Evolutionary conservation across 2,888 invertebrate species (phyloP), one percentile per base, ranked within the genome.

Genomic region (Cheilosia urbana): DNA sequence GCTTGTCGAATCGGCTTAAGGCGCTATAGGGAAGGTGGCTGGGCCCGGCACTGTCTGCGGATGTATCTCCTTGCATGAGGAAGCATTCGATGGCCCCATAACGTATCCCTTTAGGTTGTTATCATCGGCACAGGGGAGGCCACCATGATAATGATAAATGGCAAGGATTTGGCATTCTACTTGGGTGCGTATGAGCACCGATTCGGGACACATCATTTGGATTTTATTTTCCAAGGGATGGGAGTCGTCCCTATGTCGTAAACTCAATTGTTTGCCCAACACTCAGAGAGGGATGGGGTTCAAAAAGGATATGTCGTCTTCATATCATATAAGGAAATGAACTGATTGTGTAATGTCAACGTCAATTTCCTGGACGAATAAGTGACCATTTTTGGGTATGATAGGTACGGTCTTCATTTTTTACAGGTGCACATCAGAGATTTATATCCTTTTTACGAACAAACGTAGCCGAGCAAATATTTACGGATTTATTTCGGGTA

Each of bases 191-290:
- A 71, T 75, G 69, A 84, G 84, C 79, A 84, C 75, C 80, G 58
- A 80, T 84, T 84, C 75, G 79, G 84, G 79, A 80, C 83, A 73
- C 83, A 84, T 84, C 79, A 75, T 84, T 84, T 84, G 58, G 75
- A 79, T 75, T 78, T 84, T 69, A 75, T 75, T 51, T 47, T 51
- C 34, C 13, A 37, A 21, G 42, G 63, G 19, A 57, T 45, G 75
- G 47, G 62, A 47, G 45, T 58, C 62, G 40, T 60, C 13, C 4
- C 40, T 19, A 40, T 15, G 49, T 62, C 55, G 53, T 63, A 79
- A 45, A 69, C 73, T 79, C 78, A 68, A 83, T 78, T 83, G 82
- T 82, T 78, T 78, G 73, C 57, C 51, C 34, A 19, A 24, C 42
- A 49, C 30, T 21, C 55, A 17, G 51, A 9, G 63, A 58, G 49